These are phyloP conservation scores for Parus major DNA, from an alignment of 2,113 vertebrate species.

Conservation along the genomic window DNA sequence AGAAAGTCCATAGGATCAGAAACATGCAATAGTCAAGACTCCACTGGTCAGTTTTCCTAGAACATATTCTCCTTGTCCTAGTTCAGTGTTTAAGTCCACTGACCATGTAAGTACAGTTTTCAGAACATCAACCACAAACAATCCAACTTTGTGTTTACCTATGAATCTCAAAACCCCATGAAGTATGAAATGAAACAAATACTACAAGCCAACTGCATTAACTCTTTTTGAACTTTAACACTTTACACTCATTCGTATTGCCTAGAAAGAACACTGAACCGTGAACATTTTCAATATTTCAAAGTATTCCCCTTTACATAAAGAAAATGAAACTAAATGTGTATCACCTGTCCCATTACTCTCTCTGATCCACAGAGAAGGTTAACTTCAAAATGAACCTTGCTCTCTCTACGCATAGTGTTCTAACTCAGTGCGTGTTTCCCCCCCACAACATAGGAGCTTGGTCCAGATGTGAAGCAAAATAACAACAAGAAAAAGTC, in stretches of 20 bases:
- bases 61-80: background rate
- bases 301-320: background rate
- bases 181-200: background rate
- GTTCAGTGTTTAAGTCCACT: background rate
- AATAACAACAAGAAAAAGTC: background rate
- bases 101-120: background rate
- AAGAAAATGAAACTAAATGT: background rate
- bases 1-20: background rate
- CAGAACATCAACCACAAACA: background rate
- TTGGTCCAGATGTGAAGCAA: background rate
- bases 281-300: background rate
- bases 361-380: background rate
- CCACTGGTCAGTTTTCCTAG: background rate
- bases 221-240: background rate
- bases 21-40: background rate
- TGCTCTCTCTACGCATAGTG: background rate
- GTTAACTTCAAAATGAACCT: background rate
- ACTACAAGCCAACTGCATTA: background rate
- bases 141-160: background rate
- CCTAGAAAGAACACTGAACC: background rate
- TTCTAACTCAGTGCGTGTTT: background rate
- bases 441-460: background rate
- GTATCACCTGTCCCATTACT: background rate
- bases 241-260: fast-evolving
- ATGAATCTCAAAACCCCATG: background rate